Conservation (phyloP, 2,113 vertebrate species). For the Sturnus vulgaris region DNA sequence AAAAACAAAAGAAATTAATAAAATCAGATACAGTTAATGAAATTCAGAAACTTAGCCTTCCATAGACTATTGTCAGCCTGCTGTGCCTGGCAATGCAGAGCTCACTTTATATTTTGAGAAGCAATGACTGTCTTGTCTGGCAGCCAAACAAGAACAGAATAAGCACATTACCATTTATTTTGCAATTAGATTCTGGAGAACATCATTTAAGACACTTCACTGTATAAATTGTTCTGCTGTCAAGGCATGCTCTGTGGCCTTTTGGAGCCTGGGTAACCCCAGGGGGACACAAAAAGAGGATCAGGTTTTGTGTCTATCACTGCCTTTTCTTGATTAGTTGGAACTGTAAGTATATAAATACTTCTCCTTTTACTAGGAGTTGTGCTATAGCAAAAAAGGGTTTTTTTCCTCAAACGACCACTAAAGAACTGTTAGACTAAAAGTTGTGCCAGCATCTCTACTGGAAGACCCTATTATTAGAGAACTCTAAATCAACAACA, state of each 20-base stretch:
- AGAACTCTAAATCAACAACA: neutral
- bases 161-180: constrained; percentile 9
- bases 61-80: neutral
- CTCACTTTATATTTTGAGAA: neutral
- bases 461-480: neutral
- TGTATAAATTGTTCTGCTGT: neutral
- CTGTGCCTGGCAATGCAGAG: constrained; percentile 42
- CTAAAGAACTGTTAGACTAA: neutral
- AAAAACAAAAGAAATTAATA: neutral
- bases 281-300: neutral
- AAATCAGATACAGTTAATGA: constrained; percentile 35
- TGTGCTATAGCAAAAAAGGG: neutral
- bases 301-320: neutral
- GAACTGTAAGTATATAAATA: neutral
- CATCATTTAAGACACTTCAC: neutral
- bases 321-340: neutral
- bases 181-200: constrained; percentile 26
- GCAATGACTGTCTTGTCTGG: constrained; percentile 12
- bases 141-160: constrained; percentile 4
- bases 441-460: neutral
- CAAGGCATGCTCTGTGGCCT: neutral
- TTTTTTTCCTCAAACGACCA: neutral
- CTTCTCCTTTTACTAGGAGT: neutral
- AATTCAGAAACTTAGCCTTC: constrained; percentile 34
- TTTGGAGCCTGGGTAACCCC: neutral